Evolutionary conservation across 1,140 invertebrate species (phyloP).

Genomic region (Bombus breviceps): DNA sequence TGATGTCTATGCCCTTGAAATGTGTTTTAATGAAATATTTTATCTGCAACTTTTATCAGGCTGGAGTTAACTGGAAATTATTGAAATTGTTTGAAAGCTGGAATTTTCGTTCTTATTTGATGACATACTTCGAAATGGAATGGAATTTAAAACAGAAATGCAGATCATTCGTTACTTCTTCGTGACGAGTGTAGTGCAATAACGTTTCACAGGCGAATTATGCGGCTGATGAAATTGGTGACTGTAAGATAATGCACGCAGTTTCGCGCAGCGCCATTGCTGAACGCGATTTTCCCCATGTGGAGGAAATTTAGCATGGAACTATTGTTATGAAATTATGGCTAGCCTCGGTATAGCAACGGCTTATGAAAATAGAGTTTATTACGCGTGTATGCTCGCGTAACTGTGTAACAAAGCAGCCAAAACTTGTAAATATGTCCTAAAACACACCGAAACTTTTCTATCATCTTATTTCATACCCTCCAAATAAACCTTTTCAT

Average conservation of each 20-base stretch:
- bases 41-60: too few relatives aligned
- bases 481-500: neutral
- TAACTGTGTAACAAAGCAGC: slow-evolving; percentile 40
- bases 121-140: neutral
- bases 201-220: slow-evolving; percentile 5
- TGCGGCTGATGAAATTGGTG: slow-evolving; percentile 33
- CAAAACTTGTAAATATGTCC: slow-evolving; percentile 12
- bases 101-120: neutral
- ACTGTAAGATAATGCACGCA: slow-evolving; percentile 42
- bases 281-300: slow-evolving; percentile 40
- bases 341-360: slow-evolving; percentile 41
- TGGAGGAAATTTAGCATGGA: slow-evolving; percentile 41
- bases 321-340: slow-evolving; percentile 54
- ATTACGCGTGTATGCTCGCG: slow-evolving; percentile 7
- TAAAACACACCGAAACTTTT: neutral
- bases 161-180: neutral
- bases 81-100: neutral
- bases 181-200: neutral
- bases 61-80: too few relatives aligned
- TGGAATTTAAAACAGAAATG: neutral
- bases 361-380: slow-evolving; percentile 50
- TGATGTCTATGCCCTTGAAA: too few relatives aligned
- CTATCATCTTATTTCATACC: neutral
- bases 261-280: slow-evolving; percentile 36
- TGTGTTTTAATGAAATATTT: too few relatives aligned